Base-by-base conservation (phyloP, 2,113 vertebrate species). In the Chelonoidis abingdonii region DNA sequence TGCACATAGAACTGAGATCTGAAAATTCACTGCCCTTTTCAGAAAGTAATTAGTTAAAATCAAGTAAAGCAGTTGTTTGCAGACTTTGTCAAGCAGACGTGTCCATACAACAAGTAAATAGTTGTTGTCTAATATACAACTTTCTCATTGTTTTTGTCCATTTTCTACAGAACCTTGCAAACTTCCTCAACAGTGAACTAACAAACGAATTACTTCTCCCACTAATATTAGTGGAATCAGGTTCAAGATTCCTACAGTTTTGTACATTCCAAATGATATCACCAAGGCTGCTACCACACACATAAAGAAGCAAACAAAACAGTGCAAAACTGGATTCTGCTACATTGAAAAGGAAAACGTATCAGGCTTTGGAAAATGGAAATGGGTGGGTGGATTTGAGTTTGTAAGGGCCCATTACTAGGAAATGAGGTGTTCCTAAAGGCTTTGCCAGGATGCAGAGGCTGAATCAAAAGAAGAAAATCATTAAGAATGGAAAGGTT, bases 161-260 rank as follows among this genome's bases (percentile, higher is more conserved):
- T 25, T 35, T 86, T 84, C 69, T 62, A 17, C 81, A 88, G 89
- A 22, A 53, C 14, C 22, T 82, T 38, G 57, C 4, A 31, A 54
- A 10, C 25, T 22, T 44, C 56, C n/a, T 88, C 21, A 41, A 5
- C 5, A 82, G 31, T 78, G 90, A 89, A 2, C 27, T 13, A 78
- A 65, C 16, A 1, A 16, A 80, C 2, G 89, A 86, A 84, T 81
- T 69, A 65, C 25, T 90, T 86, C 81, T 75, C 25, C 65, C 50
- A 72, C 53, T 19, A 29, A 56, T 25, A 22, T 53, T 13, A 62
- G 38, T 88, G 65, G 65, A 86, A 92, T 95, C 49, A 89, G 38
- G 75, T 86, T 85, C 19, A 80, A 81, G 50, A 94, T 94, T 85
- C 80, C 87, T 83, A 78, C 4, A 83, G 94, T 86, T 86, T 89